phyloP scores from a whole-genome alignment of 1,140 invertebrate genomes.

The Euborellia annulipes region DNA sequence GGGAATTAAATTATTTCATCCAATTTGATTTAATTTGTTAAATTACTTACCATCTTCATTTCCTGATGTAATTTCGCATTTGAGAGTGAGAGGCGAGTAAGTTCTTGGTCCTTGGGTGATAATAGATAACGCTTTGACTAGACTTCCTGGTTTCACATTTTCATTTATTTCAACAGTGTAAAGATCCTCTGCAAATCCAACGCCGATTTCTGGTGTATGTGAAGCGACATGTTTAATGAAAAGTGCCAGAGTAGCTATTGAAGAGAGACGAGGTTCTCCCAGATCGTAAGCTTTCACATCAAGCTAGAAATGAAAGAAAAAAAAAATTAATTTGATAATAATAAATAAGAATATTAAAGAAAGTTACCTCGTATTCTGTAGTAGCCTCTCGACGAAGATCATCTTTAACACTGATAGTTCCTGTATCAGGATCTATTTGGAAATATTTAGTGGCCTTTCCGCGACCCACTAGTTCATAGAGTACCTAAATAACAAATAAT shows the following conservation, averaged over 20 bases:
- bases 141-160: slow-evolving; percentile 46
- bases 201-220: slow-evolving; percentile 45
- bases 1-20: no score
- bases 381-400: slow-evolving; percentile 69
- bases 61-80: slow-evolving; percentile 53
- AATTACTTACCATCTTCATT: slow-evolving; percentile 45
- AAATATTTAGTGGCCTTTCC: slow-evolving; percentile 70
- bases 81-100: slow-evolving; percentile 36
- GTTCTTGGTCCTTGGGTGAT: slow-evolving; percentile 28
- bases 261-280: slow-evolving; percentile 66
- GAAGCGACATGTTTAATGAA: slow-evolving; percentile 64
- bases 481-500: no score
- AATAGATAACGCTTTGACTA: slow-evolving; percentile 54
- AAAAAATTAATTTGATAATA: background rate
- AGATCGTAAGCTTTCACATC: slow-evolving; percentile 75
- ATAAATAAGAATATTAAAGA: background rate
- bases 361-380: slow-evolving; percentile 59
- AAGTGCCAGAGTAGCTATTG: slow-evolving; percentile 59
- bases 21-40: no score
- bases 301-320: slow-evolving; percentile 32
- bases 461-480: slow-evolving; percentile 65
- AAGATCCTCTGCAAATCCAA: slow-evolving; percentile 66
- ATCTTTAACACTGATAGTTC: slow-evolving; percentile 57
- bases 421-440: slow-evolving; percentile 68
- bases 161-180: slow-evolving; percentile 68